These are phyloP conservation scores for Calosoma granatense DNA, from an alignment of 1,140 invertebrate genomes.

Conservation along the genomic window DNA sequence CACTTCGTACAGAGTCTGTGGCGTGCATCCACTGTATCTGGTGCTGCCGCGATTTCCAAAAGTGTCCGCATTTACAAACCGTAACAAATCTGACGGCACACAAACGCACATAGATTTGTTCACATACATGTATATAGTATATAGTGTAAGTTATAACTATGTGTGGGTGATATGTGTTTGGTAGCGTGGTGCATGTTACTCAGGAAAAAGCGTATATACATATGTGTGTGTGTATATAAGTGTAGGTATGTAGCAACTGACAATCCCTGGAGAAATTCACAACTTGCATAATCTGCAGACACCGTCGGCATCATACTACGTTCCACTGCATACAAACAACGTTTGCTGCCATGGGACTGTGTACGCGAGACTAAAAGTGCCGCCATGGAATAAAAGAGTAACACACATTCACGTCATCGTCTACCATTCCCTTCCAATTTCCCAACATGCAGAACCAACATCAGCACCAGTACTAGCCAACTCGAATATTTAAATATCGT, in stretches of 20 bases:
- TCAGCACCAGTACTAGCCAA: neutral
- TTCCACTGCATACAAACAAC: slow-evolving; percentile 6
- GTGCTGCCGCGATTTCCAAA: neutral
- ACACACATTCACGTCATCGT: too few species aligned
- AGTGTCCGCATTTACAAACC: neutral
- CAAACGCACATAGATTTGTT: too few species aligned
- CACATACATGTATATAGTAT: neutral
- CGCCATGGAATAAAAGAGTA: too few species aligned
- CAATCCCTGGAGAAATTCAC: slow-evolving; percentile 1
- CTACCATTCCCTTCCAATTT: too few species aligned
- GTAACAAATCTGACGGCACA: neutral
- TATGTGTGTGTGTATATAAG: too few species aligned
- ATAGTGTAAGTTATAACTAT: too few species aligned
- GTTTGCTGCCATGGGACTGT: neutral
- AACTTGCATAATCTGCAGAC: slow-evolving; percentile 8
- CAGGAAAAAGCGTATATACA: too few species aligned
- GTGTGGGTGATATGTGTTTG: too few species aligned
- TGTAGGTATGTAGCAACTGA: neutral
- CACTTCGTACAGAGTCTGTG: neutral
- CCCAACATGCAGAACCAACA: too few species aligned
- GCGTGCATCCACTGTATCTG: neutral
- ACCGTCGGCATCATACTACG: slow-evolving; percentile 3
- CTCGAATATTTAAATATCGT: slow-evolving; percentile 2
- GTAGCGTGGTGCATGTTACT: too few species aligned
- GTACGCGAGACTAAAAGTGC: neutral